These are phyloP conservation scores for Callipepla californica DNA, from an alignment of 2,113 vertebrate species.

Conservation along the genomic window DNA sequence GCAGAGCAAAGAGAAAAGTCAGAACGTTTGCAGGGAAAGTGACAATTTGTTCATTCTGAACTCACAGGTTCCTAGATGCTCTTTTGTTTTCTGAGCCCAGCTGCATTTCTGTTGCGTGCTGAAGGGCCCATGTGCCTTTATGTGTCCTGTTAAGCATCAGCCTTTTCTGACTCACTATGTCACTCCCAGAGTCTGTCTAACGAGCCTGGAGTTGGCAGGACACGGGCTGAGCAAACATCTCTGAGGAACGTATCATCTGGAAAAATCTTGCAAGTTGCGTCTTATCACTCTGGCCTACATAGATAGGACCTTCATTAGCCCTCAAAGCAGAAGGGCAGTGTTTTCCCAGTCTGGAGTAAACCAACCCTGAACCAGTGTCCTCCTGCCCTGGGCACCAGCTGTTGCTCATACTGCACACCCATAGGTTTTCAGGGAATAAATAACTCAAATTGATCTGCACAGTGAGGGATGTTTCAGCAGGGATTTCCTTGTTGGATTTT, in stretches of 20 bases:
- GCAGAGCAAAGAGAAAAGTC: background rate
- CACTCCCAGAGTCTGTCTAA: background rate
- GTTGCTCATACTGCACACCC: background rate
- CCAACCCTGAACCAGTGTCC: background rate
- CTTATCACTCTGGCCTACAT: background rate
- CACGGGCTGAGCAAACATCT: background rate
- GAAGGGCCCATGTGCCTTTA: background rate
- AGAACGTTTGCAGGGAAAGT: background rate
- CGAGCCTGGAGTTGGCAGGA: background rate
- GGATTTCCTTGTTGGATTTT: slow-evolving; percentile 6
- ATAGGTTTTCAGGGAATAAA: background rate
- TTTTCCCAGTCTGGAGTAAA: background rate
- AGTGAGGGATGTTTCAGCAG: background rate
- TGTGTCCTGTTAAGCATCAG: background rate
- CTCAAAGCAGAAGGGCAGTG: background rate
- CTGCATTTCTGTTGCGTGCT: background rate
- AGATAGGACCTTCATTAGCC: background rate
- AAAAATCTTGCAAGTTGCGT: background rate
- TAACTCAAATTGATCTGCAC: background rate
- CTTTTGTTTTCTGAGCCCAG: background rate
- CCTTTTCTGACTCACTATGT: background rate
- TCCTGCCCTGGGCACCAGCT: background rate
- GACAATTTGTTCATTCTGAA: background rate
- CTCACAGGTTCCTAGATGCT: background rate
- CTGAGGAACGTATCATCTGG: background rate